Base-by-base conservation (phyloP, 2,888 invertebrate genomes). In the Cataglyphis livida region DNA sequence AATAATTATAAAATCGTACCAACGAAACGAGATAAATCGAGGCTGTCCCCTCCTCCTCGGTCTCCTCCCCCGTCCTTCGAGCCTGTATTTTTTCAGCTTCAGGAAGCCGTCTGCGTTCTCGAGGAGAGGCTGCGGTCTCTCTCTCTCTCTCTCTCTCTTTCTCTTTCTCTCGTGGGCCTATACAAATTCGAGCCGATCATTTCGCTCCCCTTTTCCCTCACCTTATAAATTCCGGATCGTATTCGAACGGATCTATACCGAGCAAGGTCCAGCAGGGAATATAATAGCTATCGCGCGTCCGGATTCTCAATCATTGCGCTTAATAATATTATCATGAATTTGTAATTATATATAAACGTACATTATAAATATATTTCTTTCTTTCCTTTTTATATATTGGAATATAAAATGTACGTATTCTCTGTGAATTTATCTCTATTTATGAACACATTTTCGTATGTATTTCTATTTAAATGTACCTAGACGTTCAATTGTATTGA, bases 1-100 rank as follows among this genome's bases (percentile, higher is more conserved):
- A 94, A 92, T 94, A 94, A 93, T 93, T 93, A 93, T 91, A 93
- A 93, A 94, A 93, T 93, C 89, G 88, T 84, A 70, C 76, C 84
- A 82, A 84, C 86, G 87, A 82, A 86, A 87, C 82, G 85, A 84
- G 83, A 84, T 87, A 86, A 89, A 86, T 90, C 87, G 78, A 79
- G 62, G 66, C 66, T 79, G 28, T 35, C 12, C 21, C 44, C 18
- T 32, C 21, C 68, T 4, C 48, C 12, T 12, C 48, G 9, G 1
- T 12, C 15, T 28, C 35, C 25, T 35, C 44, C 9, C 15, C 68
- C n/a, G 10, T 18, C 41, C 28, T 25, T 75, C 65, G 28, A 25
- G n/a, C 59, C 48, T 28, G 76, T 78, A 83, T 83, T 83, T 83
- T 83, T 86, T 66, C 85, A 83, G 89, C 86, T 89, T 89, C 88